phyloP scores from a whole-genome alignment of 2,797 vertebrate genomes.

The Neosilurus hyrtlii region DNA sequence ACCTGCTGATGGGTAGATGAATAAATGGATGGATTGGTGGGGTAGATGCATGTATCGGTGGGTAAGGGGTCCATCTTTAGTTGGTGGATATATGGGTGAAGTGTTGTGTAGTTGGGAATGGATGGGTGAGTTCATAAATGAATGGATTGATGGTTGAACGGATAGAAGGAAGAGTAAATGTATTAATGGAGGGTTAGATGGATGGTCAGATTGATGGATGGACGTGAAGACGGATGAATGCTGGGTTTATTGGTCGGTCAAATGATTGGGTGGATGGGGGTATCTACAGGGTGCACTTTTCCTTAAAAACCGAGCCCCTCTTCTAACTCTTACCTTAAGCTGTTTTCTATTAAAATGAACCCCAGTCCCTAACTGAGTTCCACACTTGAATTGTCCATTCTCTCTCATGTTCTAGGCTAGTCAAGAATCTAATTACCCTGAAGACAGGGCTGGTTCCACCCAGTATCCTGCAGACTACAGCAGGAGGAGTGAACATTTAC shows the following conservation, averaged over 20 bases:
- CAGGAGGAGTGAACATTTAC: conserved; percentile 71
- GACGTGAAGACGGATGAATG: too few species aligned
- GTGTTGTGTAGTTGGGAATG: too few species aligned
- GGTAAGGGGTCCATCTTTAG: too few species aligned
- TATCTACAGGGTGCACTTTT: neutral
- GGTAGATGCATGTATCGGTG: too few species aligned
- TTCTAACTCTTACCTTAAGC: neutral
- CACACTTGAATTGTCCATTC: conserved; percentile 45
- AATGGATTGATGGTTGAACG: neutral
- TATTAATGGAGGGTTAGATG: too few species aligned
- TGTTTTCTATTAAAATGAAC: neutral
- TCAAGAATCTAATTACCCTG: conserved; percentile 79
- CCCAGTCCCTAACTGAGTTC: conserved; percentile 11
- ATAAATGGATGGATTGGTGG: too few species aligned
- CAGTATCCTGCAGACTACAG: conserved; percentile 72
- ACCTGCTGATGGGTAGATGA: neutral
- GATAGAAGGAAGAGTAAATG: neutral
- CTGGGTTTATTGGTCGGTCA: neutral
- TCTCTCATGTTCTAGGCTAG: conserved; percentile 76
- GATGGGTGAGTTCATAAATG: neutral
- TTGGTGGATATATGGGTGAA: too few species aligned
- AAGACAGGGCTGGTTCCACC: conserved; percentile 74
- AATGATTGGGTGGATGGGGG: neutral
- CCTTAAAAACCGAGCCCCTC: neutral
- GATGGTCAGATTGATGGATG: neutral